Percentiles rank a stretch among this genome's conserved stretches.
These are phyloP conservation scores for Clepsis dumicolana DNA, from an alignment of 2,888 invertebrate genomes.

Conservation along the genomic window DNA sequence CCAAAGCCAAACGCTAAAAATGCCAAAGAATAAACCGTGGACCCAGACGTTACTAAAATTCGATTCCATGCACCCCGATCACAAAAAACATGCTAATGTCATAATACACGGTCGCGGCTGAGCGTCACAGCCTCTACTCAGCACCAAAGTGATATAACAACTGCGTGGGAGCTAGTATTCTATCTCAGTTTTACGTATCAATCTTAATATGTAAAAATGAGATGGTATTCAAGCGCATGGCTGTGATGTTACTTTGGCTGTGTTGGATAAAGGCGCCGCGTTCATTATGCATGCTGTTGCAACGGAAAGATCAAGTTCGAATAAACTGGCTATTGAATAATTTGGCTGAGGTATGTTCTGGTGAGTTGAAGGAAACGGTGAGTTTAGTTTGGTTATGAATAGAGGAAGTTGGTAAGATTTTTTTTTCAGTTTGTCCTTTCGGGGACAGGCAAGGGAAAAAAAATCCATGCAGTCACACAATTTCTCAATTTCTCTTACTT, in stretches of 20 bases:
- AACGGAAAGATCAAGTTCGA: conserved; percentile 21
- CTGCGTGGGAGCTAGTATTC: not conserved
- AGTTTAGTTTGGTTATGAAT: not conserved
- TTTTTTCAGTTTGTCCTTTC: no score
- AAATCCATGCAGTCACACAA: no score
- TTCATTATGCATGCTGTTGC: conserved; percentile 28
- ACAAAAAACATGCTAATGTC: conserved; percentile 17
- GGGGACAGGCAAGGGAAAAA: no score
- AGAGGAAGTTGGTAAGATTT: not conserved
- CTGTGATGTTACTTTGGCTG: not conserved
- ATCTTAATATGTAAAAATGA: not conserved
- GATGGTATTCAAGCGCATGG: not conserved
- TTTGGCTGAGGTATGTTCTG: not conserved
- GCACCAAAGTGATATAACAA: not conserved
- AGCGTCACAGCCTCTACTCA: not conserved
- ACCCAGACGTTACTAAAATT: not conserved
- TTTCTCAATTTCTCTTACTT: no score
- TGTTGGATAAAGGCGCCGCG: not conserved
- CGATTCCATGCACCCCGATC: conserved; percentile 4
- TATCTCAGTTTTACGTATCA: not conserved
- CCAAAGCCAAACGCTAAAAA: no score
- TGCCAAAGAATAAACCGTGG: not conserved
- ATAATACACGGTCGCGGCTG: not conserved
- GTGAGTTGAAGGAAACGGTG: not conserved
- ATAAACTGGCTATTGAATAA: conserved; percentile 15